A percentile compares a stretch with the other conserved stretches of the same genome.
phyloP scores from a whole-genome alignment of 2,888 invertebrate species.

The Caenorhabditis wallacei region DNA sequence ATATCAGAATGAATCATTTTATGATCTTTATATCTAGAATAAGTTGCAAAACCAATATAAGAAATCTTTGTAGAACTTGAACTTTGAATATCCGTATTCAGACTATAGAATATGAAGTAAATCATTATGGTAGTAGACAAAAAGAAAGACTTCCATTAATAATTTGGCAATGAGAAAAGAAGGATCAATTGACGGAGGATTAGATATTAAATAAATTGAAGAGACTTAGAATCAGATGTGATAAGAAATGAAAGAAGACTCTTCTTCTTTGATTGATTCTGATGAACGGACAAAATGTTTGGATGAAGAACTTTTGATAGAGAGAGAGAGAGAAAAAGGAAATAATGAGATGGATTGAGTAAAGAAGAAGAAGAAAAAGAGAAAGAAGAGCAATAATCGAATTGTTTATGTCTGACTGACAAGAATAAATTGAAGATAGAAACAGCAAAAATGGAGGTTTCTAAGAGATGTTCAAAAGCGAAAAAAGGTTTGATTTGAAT shows the following conservation, averaged over 20 bases:
- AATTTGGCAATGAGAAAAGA: constrained; percentile 7
- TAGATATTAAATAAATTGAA: not conserved
- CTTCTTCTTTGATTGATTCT: constrained; percentile 26
- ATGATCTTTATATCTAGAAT: not conserved
- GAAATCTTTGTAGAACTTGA: not conserved
- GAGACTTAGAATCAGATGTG: constrained; percentile 22
- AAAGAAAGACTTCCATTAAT: constrained; percentile 9
- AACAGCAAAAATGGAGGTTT: constrained; percentile 3
- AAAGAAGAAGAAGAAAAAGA: constrained; percentile 1
- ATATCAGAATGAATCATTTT: constrained; percentile 9
- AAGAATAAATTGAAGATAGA: not conserved
- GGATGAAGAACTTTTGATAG: constrained; percentile 3
- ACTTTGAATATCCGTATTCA: not conserved
- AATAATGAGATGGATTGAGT: constrained; percentile 3
- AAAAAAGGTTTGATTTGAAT: not conserved
- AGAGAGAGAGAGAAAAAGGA: constrained; percentile 16
- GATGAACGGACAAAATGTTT: constrained; percentile 28
- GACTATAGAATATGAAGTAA: not conserved
- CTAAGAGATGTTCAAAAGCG: constrained; percentile 1
- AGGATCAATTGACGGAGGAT: constrained; percentile 14
- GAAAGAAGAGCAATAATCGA: constrained; percentile 42
- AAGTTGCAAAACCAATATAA: not conserved
- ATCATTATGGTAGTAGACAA: constrained; percentile 7
- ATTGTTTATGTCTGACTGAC: constrained; percentile 34
- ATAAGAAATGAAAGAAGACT: constrained; percentile 15